Evolutionary conservation across 2,888 invertebrate species (phyloP).

Genomic region (Conomelus anceps): DNA sequence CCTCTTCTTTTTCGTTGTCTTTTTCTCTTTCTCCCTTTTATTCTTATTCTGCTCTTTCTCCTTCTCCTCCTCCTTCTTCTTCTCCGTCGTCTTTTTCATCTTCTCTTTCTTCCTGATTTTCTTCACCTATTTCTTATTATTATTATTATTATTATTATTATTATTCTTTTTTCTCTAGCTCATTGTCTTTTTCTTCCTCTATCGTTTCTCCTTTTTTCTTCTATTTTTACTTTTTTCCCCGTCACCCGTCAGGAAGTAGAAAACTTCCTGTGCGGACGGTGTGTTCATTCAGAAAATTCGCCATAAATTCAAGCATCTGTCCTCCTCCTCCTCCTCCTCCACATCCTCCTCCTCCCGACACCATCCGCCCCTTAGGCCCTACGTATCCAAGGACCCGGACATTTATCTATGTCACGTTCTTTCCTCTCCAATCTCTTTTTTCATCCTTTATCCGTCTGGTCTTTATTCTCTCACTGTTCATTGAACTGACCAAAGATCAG

Average conservation of each 20-base stretch:
- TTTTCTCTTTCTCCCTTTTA: neutral
- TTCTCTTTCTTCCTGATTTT: neutral
- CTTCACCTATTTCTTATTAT: neutral
- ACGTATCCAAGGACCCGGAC: neutral
- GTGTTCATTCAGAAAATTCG: neutral
- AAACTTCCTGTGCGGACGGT: neutral
- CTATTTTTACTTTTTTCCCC: neutral
- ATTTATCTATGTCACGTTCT: neutral
- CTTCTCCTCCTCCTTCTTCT: neutral
- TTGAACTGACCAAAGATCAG: neutral
- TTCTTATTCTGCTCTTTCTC: neutral
- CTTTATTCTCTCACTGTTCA: neutral
- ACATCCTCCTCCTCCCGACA: too few species aligned
- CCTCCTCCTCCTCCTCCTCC: too few species aligned
- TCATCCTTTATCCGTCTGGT: neutral
- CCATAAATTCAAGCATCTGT: neutral
- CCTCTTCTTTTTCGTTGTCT: neutral
- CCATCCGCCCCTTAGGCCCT: too few species aligned
- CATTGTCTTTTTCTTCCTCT: too few species aligned
- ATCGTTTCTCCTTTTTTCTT: too few species aligned
- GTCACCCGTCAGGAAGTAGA: too few species aligned
- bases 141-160: neutral
- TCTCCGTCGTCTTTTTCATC: neutral
- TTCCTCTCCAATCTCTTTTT: neutral
- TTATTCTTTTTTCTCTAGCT: neutral